Conservation (phyloP, 2,113 vertebrate species). For the Chaenocephalus aceratus region DNA sequence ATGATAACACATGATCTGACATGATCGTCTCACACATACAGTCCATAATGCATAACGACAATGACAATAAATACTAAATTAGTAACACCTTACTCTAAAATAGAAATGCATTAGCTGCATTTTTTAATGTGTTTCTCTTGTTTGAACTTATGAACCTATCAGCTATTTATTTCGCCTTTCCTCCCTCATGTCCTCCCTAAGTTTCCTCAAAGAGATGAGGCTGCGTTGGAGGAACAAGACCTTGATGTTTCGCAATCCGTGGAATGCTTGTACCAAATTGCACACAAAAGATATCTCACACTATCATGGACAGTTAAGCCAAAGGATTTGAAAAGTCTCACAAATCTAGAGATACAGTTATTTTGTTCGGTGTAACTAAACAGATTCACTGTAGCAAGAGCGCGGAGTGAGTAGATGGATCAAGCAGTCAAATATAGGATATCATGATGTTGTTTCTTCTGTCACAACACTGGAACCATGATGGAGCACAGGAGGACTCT, state of each 20-base stretch:
- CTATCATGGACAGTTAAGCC: too few species aligned
- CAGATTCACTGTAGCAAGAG: not conserved
- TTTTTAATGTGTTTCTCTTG: not conserved
- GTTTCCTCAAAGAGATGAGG: conserved; percentile 57
- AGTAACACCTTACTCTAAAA: not conserved
- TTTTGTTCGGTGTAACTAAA: too few species aligned
- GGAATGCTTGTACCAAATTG: conserved; percentile 48
- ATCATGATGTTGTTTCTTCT: conserved; percentile 23
- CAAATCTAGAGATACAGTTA: too few species aligned
- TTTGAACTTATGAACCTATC: conserved; percentile 65
- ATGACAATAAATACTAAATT: not conserved
- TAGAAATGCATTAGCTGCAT: not conserved
- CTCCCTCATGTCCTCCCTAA: conserved; percentile 66
- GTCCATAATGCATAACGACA: too few species aligned
- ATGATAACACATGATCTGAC: not conserved
- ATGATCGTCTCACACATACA: not conserved
- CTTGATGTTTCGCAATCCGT: conserved; percentile 46
- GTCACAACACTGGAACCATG: too few species aligned
- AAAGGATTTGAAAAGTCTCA: too few species aligned
- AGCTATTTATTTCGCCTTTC: conserved; percentile 48
- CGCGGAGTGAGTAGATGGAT: not conserved
- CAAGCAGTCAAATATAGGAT: conserved; percentile 17
- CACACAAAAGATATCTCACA: too few species aligned
- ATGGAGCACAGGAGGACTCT: too few species aligned
- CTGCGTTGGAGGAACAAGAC: conserved; percentile 51